Evolutionary conservation across 2,797 vertebrate genomes (phyloP).

Genomic region (Ctenopoma multispine): DNA sequence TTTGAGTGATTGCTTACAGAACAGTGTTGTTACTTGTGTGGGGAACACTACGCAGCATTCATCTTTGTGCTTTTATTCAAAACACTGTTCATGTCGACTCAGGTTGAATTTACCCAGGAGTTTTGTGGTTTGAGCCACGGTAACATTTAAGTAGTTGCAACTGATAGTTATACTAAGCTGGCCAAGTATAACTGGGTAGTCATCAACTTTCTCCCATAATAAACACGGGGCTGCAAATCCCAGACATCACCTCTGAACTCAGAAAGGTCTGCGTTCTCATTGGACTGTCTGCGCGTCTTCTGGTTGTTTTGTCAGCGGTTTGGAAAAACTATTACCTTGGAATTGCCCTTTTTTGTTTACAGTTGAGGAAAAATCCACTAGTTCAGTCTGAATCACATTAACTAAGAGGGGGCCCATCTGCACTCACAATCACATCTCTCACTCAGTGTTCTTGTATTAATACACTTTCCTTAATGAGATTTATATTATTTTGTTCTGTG

Average conservation of each 20-base stretch:
- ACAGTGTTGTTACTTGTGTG: conserved; percentile 27
- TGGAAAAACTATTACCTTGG: neutral
- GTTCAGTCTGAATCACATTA: neutral
- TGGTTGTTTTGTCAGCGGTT: conserved; percentile 1
- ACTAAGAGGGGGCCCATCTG: neutral
- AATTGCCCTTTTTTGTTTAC: neutral
- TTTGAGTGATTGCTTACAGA: conserved; percentile 40
- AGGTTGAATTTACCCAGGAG: conserved; percentile 45
- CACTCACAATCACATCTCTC: too few relatives aligned
- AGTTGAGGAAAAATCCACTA: neutral
- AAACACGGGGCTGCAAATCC: conserved; percentile 48
- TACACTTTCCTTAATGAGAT: neutral
- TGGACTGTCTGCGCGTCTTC: neutral
- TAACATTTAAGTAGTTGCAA: conserved; percentile 44
- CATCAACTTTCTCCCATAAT: conserved; percentile 62
- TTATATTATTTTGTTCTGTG: neutral
- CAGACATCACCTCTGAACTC: conserved; percentile 23
- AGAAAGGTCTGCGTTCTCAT: conserved; percentile 32
- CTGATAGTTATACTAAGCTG: conserved; percentile 54
- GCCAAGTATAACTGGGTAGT: conserved; percentile 51
- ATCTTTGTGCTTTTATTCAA: conserved; percentile 27
- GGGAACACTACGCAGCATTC: conserved; percentile 57
- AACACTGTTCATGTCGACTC: neutral
- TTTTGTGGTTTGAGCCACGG: conserved; percentile 52
- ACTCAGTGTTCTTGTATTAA: neutral